These are phyloP conservation scores for Geotrypetes seraphini DNA, from an alignment of 2,797 vertebrate species.

Conservation along the genomic window DNA sequence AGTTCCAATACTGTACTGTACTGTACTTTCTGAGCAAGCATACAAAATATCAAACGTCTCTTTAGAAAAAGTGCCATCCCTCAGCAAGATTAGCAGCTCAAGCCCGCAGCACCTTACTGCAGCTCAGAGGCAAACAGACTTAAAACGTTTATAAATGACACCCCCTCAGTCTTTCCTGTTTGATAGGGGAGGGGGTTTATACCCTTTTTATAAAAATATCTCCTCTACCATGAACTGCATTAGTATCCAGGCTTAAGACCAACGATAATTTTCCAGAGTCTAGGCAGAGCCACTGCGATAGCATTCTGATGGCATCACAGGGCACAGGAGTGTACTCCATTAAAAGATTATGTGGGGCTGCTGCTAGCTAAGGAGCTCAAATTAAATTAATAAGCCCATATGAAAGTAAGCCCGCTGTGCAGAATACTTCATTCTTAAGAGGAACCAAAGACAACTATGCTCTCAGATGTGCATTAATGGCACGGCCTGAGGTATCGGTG, in stretches of 20 bases:
- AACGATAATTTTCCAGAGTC: slow-evolving; percentile 42
- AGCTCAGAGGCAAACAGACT: slow-evolving; percentile 58
- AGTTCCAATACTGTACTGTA: slow-evolving; percentile 75
- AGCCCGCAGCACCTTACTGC: slow-evolving; percentile 53
- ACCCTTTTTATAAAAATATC: slow-evolving; percentile 53
- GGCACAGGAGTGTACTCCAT: slow-evolving; percentile 30
- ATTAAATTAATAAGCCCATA: not conserved
- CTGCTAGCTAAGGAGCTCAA: slow-evolving; percentile 24
- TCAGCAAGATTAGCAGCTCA: slow-evolving; percentile 54
- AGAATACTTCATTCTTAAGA: slow-evolving; percentile 28
- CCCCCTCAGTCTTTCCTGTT: slow-evolving; percentile 22
- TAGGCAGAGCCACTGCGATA: slow-evolving; percentile 42
- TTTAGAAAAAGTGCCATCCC: slow-evolving; percentile 74
- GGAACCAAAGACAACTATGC: slow-evolving; percentile 33
- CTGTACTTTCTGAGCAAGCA: slow-evolving; percentile 71
- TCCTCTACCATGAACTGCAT: slow-evolving; percentile 50
- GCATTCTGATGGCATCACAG: slow-evolving; percentile 22
- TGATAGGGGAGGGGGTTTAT: slow-evolving; percentile 27
- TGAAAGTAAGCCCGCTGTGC: slow-evolving; percentile 35
- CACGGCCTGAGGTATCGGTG: slow-evolving; percentile 41
- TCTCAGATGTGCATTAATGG: slow-evolving; percentile 24
- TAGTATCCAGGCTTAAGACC: slow-evolving; percentile 45
- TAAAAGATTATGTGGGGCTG: slow-evolving; percentile 23
- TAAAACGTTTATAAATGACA: slow-evolving; percentile 41
- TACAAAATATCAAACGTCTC: slow-evolving; percentile 77